phyloP scores from a whole-genome alignment of 2,113 vertebrate species.

The Hemibagrus wyckioides region DNA sequence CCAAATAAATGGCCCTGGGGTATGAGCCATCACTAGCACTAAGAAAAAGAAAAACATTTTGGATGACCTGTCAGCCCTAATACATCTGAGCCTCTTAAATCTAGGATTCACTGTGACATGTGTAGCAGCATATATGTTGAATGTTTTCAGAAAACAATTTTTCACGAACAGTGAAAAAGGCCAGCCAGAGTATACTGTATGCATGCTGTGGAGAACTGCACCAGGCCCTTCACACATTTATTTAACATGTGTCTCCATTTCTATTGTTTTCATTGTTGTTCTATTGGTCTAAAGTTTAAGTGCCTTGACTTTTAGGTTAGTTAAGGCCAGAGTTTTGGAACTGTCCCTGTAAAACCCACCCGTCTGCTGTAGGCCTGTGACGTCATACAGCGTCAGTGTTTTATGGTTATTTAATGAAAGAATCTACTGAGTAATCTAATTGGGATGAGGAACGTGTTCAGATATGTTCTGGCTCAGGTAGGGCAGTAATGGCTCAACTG shows the following conservation, averaged over 20 bases:
- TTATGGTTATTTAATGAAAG: slow-evolving; percentile 23
- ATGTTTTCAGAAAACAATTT: slow-evolving; percentile 20
- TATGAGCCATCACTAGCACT: neutral
- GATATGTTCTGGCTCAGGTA: neutral
- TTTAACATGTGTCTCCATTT: slow-evolving; percentile 35
- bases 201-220: slow-evolving; percentile 35
- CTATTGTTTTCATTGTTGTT: slow-evolving; percentile 46
- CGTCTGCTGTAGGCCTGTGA: slow-evolving; percentile 22
- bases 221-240: slow-evolving; percentile 16
- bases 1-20: neutral
- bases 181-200: slow-evolving; percentile 40
- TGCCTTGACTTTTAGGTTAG: neutral
- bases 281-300: neutral
- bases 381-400: slow-evolving; percentile 31
- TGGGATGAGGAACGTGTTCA: neutral
- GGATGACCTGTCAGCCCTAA: slow-evolving; percentile 26
- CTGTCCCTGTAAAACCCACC: slow-evolving; percentile 22
- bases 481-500: no score
- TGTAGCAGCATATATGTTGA: slow-evolving; percentile 7
- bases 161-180: slow-evolving; percentile 31
- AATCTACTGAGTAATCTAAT: slow-evolving; percentile 19
- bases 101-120: slow-evolving; percentile 7
- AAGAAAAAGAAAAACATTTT: slow-evolving; percentile 40
- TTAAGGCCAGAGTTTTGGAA: slow-evolving; percentile 29
- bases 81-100: slow-evolving; percentile 38